Evolutionary conservation across 30 jellyfish, hydroid and myxozoan genomes (phyloP), one percentile per base, ranked within the genome.

Genomic region (Aurelia sp.): DNA sequence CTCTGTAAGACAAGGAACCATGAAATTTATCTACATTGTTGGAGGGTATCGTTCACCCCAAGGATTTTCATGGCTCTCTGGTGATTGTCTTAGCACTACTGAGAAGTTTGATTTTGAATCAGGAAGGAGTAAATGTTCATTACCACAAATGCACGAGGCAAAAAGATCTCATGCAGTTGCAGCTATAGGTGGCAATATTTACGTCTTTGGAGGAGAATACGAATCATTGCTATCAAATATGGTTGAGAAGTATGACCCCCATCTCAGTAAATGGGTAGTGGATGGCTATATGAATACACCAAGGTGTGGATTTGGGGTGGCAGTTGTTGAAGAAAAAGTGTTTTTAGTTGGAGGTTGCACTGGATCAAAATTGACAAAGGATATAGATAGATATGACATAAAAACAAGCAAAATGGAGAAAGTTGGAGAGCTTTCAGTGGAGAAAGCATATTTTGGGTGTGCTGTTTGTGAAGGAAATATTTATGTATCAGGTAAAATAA

Each of bases 11-110:
- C 66, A 67, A 53, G 95, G 95, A 5, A 84, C 89, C 17, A 70
- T 74, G 84, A 75, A 76, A 44, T 86, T 75, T 75, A 59, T 86
- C 57, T 86, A 86, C 62, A 58, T 86, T 9, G 62, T 86, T 57
- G 95, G 95, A 11, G 95, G 95, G 15, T 86, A 86, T 53, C 50
- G 89, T 4, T 86, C 95, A 17, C 95, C 95, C n/a, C 44, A 68
- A 33, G 85, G 89, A 53, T 44, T 86, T 66, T 66, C 85, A 11
- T 86, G 95, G 95, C 64, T 64, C 3, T 65, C 84, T 7, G 95
- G 95, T 44, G 89, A 75, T 23, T 74, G 95, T 35, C 85, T 86
- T 17, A 86, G 89, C 40, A 66, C 89, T n/a, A 75, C 85, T 6
- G 95, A 86, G 37, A 86, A 86, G 35, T 75, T 74, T 75, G 85